Evolutionary conservation across 2,113 vertebrate species (phyloP), one percentile per base, ranked within the genome.

Genomic region (Toxotes chatareus): DNA sequence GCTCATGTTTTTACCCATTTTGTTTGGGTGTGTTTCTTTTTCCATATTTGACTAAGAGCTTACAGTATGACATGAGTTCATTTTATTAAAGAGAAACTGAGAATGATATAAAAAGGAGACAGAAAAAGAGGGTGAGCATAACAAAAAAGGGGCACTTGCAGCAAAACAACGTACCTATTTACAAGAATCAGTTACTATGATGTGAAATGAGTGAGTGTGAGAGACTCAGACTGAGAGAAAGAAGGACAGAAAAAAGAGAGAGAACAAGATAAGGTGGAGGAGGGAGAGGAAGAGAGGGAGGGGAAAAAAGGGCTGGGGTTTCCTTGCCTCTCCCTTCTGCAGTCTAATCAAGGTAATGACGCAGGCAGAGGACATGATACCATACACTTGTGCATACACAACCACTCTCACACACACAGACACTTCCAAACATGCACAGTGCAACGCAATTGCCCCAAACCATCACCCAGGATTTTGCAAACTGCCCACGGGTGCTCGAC

Each of bases 291-390:
- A 70, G 85, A 81, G 31, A 76, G 67, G 66, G 65, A 80, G 80
- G 78, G 79, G 62, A 4, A 46, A 57, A 68, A 86, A 83, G 56
- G 44, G 19, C 77, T 78, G 85, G 89, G 93, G 89, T 93, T 95
- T 93, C 93, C 92, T 94, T 62, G 75, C 68, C 80, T 89, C 76
- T 75, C 70, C 55, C 66, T 63, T 85, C 42, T 79, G 84, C 83
- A 77, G 78, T 87, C 70, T 73, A 85, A 92, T 90, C 83, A 78
- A 72, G 69, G 47, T 67, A 73, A 79, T 93, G 91, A 93, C 82
- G 86, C 87, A 91, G 66, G 77, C 56, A 79, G 73, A 68, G 57
- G 44, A 76, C 59, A 76, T 38, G 51, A 80, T 66, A 56, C 59
- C 40, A 83, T 73, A 72, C 78, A 64, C 71, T 79, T 47, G 23